Evolutionary conservation across 2,797 vertebrate species (phyloP).

Genomic region (Ceryle rudis): DNA sequence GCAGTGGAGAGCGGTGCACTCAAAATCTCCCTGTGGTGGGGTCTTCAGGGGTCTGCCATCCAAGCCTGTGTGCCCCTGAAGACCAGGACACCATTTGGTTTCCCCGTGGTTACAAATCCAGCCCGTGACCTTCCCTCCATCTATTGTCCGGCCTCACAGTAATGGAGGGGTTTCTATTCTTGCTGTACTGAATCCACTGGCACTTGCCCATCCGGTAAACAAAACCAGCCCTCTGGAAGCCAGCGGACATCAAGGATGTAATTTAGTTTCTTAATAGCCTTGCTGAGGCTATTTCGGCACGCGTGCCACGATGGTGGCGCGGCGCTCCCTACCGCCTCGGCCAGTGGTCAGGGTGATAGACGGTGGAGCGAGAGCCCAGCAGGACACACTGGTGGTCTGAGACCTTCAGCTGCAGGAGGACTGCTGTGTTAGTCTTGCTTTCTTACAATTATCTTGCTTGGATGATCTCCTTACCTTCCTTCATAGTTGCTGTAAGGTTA

Average conservation of each 20-base stretch:
- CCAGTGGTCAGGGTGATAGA: not conserved
- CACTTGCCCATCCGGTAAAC: slow-evolving; percentile 71
- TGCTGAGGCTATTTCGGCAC: slow-evolving; percentile 38
- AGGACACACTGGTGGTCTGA: not conserved
- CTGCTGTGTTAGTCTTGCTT: not conserved
- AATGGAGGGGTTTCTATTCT: slow-evolving; percentile 78
- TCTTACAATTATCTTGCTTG: fast-evolving
- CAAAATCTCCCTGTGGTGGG: not conserved
- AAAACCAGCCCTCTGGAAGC: slow-evolving; percentile 74
- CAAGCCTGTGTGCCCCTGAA: not conserved
- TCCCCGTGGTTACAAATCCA: not conserved
- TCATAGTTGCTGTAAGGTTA: not conserved
- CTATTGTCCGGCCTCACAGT: slow-evolving; percentile 38
- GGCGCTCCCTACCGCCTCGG: not conserved
- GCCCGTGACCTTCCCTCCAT: slow-evolving; percentile 60
- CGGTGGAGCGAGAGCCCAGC: not conserved
- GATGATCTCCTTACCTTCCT: not conserved
- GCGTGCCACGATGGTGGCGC: not conserved
- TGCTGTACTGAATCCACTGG: slow-evolving; percentile 70
- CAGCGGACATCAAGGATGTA: slow-evolving; percentile 74
- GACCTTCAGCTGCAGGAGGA: not conserved
- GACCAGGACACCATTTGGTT: not conserved
- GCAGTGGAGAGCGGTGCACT: not conserved
- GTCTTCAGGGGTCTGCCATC: not conserved
- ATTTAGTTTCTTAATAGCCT: slow-evolving; percentile 78